These are phyloP conservation scores for Lasioglossum morio DNA, from an alignment of 2,888 invertebrate genomes.

Conservation along the genomic window DNA sequence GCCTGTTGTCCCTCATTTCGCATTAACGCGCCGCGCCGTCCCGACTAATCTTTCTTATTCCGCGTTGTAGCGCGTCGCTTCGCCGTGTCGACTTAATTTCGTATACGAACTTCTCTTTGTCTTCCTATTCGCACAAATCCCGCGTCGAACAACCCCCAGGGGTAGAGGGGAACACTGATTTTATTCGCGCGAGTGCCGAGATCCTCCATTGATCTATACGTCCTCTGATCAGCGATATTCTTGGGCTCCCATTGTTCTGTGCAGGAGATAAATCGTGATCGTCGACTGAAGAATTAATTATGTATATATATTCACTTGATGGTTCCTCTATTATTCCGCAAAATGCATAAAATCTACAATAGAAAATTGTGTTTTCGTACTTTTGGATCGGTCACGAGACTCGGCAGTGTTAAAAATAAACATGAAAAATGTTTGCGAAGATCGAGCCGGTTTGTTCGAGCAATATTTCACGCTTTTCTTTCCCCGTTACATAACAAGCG, in stretches of 20 bases:
- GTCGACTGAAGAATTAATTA: no score
- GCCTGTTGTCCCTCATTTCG: constrained; percentile 61
- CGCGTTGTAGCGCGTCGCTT: constrained; percentile 40
- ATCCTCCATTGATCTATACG: background rate
- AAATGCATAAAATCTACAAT: no score
- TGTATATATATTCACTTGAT: no score
- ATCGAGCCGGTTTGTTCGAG: background rate
- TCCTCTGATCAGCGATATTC: no score
- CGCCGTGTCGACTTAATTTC: constrained; percentile 47
- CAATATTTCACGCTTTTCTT: constrained; percentile 10
- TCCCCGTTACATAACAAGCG: constrained; percentile 42
- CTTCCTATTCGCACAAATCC: background rate
- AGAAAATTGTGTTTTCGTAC: no score
- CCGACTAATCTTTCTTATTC: constrained; percentile 51
- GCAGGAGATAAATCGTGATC: no score
- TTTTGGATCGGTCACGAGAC: background rate
- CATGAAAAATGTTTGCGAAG: background rate
- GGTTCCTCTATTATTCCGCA: no score
- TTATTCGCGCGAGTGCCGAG: background rate
- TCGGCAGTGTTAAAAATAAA: background rate
- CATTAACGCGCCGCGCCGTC: constrained; percentile 56
- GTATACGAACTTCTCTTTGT: constrained; percentile 31
- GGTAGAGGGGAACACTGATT: background rate
- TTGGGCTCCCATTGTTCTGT: no score
- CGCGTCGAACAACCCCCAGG: no score